Conservation (phyloP, 2,888 invertebrate genomes). For the Thecocarcelia acutangulata region DNA sequence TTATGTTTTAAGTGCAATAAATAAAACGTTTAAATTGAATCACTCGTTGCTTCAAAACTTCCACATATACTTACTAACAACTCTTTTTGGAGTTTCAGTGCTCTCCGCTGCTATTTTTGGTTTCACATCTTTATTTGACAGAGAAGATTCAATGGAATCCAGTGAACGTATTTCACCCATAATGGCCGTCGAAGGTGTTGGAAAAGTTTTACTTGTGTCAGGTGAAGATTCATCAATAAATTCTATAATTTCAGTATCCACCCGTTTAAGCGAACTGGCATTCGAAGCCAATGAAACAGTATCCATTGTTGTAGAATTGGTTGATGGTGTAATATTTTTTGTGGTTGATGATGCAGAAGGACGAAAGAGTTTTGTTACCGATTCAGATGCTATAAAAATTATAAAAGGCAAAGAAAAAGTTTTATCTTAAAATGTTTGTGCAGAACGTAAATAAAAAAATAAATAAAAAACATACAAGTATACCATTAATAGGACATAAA, state of each 20-base stretch:
- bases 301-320: slow-evolving; percentile 72
- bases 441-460: slow-evolving; percentile 15
- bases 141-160: slow-evolving; percentile 65
- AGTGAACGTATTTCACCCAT: slow-evolving; percentile 66
- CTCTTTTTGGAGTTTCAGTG: slow-evolving; percentile 52
- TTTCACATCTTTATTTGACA: slow-evolving; percentile 53
- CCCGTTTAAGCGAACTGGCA: slow-evolving; percentile 77
- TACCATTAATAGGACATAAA: slow-evolving; percentile 59
- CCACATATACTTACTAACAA: slow-evolving; percentile 64
- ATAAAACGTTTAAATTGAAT: too few species aligned
- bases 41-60: background rate
- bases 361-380: slow-evolving; percentile 81
- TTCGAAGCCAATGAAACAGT: slow-evolving; percentile 79
- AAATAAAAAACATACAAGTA: slow-evolving; percentile 7
- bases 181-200: slow-evolving; percentile 65
- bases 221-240: slow-evolving; percentile 65
- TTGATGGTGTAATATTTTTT: slow-evolving; percentile 74
- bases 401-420: slow-evolving; percentile 38
- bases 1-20: too few species aligned
- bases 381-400: slow-evolving; percentile 75
- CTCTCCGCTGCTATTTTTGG: slow-evolving; percentile 12
- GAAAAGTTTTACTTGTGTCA: slow-evolving; percentile 67
- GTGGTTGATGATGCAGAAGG: slow-evolving; percentile 74
- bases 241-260: slow-evolving; percentile 64
- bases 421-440: slow-evolving; percentile 37